Base-by-base conservation (phyloP, 2,888 invertebrate species). In the Alloplasta piceator region DNA sequence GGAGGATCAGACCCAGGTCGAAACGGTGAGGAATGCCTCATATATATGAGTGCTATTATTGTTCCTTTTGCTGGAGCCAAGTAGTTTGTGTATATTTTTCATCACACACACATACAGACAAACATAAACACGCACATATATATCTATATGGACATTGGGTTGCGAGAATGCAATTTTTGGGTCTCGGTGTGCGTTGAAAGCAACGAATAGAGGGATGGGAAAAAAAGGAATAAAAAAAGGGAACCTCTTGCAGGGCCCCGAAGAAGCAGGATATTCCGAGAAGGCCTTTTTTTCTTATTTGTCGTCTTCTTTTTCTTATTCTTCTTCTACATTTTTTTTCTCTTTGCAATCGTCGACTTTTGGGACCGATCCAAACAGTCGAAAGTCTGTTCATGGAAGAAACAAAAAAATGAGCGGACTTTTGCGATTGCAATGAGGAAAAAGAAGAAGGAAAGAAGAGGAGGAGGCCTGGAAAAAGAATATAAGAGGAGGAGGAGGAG, bases 381-480 rank as follows among this genome's bases (percentile, higher is more conserved):
- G 14, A 52, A 46, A 39, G 56, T 36, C 36, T 41, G 12, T 50
- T 41, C 46, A 52, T 60, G 56, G 63, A 39, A 39, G 70, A 55
- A 63, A 78, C 60, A 76, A 82, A 80, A 55, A 82, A 80, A 77
- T 71, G 83, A 63, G 52, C 16, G 26, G 66, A 46, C 68, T 72
- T 82, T 73, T n/a, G 72, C 52, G 76, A 55, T 60, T 64, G 72
- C 7, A 43, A 55, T 58, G 58, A 43, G 66, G 10, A 46, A 74
- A 43, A 48, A 64, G 38, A 72, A 9, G 39, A 75, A 55, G n/a
- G 12, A n/a, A n/a, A 48, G 48, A n/a, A 10, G 12, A 10, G 12
- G 12, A 48, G 48, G 55, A 60, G 61, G 48, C 50, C 48, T 63
- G 39, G 58, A 55, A 60, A 50, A 61, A 56, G 38, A 50, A 12